These are phyloP conservation scores for Macaca fascicularis DNA, from an alignment of 2,113 vertebrate genomes.

Conservation along the genomic window DNA sequence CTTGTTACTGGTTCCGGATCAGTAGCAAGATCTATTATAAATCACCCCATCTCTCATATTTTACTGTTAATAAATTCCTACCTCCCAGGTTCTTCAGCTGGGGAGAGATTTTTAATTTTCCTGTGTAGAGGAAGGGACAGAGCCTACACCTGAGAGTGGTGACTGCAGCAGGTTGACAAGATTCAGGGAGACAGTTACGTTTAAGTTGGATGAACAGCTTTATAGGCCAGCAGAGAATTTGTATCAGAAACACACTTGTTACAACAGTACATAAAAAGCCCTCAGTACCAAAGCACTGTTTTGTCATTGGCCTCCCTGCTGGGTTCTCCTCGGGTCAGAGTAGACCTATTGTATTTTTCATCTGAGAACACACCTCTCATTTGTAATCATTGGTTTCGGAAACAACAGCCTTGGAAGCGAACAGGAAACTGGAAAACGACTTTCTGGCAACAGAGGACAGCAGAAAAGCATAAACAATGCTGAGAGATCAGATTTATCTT, in stretches of 20 bases:
- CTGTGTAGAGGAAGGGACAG: neutral
- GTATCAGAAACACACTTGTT: neutral
- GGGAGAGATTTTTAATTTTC: neutral
- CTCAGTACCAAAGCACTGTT: neutral
- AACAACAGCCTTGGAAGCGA: constrained; percentile 74
- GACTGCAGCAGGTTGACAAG: neutral
- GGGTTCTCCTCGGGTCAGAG: neutral
- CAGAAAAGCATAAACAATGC: constrained; percentile 79
- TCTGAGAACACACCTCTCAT: constrained; percentile 43
- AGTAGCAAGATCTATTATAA: neutral
- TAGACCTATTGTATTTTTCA: constrained; percentile 12
- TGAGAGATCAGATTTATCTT: constrained; percentile 78
- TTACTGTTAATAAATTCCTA: neutral
- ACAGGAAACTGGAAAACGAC: constrained; percentile 82
- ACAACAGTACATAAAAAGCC: neutral
- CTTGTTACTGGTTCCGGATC: neutral
- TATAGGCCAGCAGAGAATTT: neutral
- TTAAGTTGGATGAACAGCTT: constrained; percentile 6
- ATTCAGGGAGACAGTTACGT: neutral
- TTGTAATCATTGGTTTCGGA: constrained; percentile 45
- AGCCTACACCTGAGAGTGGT: neutral
- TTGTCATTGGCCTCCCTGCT: neutral
- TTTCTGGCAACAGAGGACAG: constrained; percentile 69
- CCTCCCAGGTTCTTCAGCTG: neutral
- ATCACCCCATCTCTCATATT: neutral